Percentiles rank a stretch among this genome's conserved stretches.
Evolutionary conservation across 2,797 vertebrate genomes (phyloP).

Genomic region (Platyrinchus mystaceus): DNA sequence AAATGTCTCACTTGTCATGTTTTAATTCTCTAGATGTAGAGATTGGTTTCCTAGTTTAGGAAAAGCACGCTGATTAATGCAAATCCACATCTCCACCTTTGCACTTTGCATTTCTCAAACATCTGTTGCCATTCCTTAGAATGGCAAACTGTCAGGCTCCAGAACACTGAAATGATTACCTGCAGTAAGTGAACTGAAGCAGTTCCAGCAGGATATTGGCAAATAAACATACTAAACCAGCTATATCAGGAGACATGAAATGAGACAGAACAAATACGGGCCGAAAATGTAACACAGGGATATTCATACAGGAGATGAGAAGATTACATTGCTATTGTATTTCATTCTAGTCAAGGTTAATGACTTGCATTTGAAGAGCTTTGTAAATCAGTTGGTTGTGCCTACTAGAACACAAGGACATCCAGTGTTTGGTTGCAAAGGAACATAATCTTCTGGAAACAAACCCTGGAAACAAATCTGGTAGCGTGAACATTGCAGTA

Average conservation of each 20-base stretch:
- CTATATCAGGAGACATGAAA: slow-evolving; percentile 46
- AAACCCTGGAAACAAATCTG: not conserved
- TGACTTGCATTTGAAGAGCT: slow-evolving; percentile 21
- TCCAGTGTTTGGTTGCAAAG: not conserved
- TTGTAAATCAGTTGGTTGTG: slow-evolving; percentile 40
- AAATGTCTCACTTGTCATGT: not conserved
- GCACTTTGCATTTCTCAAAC: slow-evolving; percentile 2
- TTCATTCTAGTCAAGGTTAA: slow-evolving; percentile 30
- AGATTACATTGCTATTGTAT: slow-evolving; percentile 17
- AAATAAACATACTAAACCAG: slow-evolving; percentile 55
- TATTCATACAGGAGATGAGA: slow-evolving; percentile 43
- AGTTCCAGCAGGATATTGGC: slow-evolving; percentile 30
- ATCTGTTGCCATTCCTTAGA: not conserved
- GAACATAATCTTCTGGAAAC: not conserved
- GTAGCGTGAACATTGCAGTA: not conserved
- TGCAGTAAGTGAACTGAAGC: slow-evolving; percentile 50
- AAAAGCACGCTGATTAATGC: not conserved
- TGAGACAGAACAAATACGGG: slow-evolving; percentile 58
- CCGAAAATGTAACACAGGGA: slow-evolving; percentile 35
- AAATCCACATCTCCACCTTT: not conserved
- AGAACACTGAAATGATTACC: slow-evolving; percentile 47
- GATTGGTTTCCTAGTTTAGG: not conserved
- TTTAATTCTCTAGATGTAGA: not conserved
- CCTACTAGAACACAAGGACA: not conserved
- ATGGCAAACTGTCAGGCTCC: not conserved